A percentile compares a stretch with the other conserved stretches of the same genome.
Conservation (phyloP, 2,888 invertebrate genomes). For the Phragmatobia fuliginosa region DNA sequence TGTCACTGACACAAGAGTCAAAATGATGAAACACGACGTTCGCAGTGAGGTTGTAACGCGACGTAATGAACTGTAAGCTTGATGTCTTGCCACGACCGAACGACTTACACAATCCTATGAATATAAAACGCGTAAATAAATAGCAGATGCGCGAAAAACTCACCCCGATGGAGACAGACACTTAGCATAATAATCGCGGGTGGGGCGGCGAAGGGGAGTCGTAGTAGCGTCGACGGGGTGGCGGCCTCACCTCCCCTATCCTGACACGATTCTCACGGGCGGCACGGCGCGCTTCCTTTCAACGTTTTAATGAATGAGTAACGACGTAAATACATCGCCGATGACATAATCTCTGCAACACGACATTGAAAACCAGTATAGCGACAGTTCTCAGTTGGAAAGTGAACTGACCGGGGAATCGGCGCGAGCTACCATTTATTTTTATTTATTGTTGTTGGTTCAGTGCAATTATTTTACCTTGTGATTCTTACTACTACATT, state of each 20-base stretch:
- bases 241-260: constrained; percentile 63
- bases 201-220: constrained; percentile 54
- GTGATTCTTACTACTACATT: constrained; percentile 39
- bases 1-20: constrained; percentile 51
- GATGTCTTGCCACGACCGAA: constrained; percentile 73
- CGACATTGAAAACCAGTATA: constrained; percentile 72
- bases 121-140: constrained; percentile 86
- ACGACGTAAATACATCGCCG: constrained; percentile 73
- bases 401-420: constrained; percentile 62
- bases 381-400: constrained; percentile 60
- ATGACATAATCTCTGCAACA: constrained; percentile 73
- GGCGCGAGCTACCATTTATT: constrained; percentile 53
- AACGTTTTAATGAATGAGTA: constrained; percentile 81
- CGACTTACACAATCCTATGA: constrained; percentile 80
- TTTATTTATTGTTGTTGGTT: constrained; percentile 41
- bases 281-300: constrained; percentile 80
- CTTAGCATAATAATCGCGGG: constrained; percentile 85
- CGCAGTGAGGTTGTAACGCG: constrained; percentile 62
- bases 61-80: constrained; percentile 82
- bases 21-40: constrained; percentile 53
- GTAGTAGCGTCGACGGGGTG: constrained; percentile 42
- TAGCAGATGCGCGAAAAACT: constrained; percentile 87
- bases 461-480: constrained; percentile 23
- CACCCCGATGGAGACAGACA: constrained; percentile 82
- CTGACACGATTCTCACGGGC: constrained; percentile 86